Evolutionary conservation across 2,113 vertebrate genomes (phyloP).

Genomic region (Camelus bactrianus): DNA sequence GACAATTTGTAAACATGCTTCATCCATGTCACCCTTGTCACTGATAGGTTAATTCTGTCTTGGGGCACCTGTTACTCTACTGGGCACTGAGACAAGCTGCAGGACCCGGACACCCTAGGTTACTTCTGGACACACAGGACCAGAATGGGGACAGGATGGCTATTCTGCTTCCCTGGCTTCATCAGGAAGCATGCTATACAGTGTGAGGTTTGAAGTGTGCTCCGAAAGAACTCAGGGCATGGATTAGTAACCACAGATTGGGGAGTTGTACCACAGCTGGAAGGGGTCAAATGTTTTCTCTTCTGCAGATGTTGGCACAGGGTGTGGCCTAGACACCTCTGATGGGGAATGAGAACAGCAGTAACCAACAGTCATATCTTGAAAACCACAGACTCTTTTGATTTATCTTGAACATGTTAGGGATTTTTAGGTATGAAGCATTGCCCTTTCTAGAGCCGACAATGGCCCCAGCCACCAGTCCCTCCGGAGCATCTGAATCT

Average conservation of each 20-base stretch:
- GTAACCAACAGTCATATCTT: not conserved
- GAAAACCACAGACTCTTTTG: not conserved
- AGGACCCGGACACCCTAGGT: not conserved
- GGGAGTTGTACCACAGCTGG: not conserved
- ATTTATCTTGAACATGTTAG: not conserved
- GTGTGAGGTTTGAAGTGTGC: not conserved
- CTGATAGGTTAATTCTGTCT: not conserved
- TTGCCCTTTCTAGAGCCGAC: not conserved
- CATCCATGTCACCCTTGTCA: not conserved
- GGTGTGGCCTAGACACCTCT: not conserved
- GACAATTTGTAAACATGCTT: no score
- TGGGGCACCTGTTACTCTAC: not conserved
- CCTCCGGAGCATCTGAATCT: not conserved
- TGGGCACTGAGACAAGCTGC: not conserved
- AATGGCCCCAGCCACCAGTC: not conserved
- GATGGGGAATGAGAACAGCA: not conserved
- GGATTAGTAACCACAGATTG: not conserved
- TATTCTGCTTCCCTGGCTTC: not conserved
- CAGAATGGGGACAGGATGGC: not conserved
- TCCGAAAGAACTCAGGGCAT: not conserved
- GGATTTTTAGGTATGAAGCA: slow-evolving; percentile 2
- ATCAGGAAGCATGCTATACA: not conserved
- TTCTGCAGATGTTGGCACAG: not conserved
- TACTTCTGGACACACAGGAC: not conserved
- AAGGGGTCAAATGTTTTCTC: not conserved